phyloP scores from a whole-genome alignment of 2,113 vertebrate species.

The Podarcis raffonei region DNA sequence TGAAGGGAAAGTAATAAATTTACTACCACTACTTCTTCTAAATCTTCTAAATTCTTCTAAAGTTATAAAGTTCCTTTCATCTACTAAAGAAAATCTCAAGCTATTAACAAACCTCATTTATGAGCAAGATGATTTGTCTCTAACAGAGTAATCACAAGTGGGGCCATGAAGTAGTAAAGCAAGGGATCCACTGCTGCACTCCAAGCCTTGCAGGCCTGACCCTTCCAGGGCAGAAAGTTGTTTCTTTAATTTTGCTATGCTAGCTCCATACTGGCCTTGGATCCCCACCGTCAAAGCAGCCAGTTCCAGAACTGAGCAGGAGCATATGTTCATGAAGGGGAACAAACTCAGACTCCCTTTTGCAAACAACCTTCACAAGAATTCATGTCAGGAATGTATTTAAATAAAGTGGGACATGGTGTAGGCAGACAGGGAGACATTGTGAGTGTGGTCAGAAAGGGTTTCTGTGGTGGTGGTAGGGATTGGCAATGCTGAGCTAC shows the following conservation, averaged over 20 bases:
- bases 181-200: too few species aligned
- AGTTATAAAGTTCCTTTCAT: neutral
- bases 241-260: too few species aligned
- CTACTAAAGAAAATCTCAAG: neutral
- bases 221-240: too few species aligned
- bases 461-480: too few species aligned
- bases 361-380: neutral
- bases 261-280: too few species aligned
- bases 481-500: too few species aligned
- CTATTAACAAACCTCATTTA: neutral
- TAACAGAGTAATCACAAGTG: neutral
- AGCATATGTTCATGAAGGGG: neutral
- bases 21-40: too few species aligned
- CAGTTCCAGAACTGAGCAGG: neutral
- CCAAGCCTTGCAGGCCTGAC: neutral
- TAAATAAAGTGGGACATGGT: neutral
- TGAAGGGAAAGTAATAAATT: too few species aligned
- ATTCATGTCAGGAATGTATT: too few species aligned
- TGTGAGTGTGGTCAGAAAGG: neutral
- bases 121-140: neutral
- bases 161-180: too few species aligned
- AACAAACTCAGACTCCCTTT: neutral
- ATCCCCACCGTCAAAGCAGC: too few species aligned
- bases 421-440: neutral
- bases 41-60: too few species aligned